Evolutionary conservation across 1,140 invertebrate species (phyloP), one percentile per base, ranked within the genome.

Genomic region (Sesamia nonagrioides): DNA sequence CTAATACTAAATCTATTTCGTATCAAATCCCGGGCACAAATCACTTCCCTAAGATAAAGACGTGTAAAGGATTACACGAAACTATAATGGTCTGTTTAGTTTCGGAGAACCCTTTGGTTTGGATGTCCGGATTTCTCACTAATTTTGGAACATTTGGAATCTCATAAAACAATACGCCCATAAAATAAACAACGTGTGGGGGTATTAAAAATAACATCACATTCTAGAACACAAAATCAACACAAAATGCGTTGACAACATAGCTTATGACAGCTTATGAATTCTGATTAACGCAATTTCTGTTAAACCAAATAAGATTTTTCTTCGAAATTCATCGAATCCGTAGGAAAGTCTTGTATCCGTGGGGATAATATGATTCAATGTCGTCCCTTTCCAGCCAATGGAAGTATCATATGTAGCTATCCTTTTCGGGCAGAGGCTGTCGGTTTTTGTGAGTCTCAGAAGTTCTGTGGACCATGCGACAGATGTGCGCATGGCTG

Each of bases 401-500:
- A 33, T 35, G 42, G 7, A 18, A 78, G 74, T 77, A 75, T 83
- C 45, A 52, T 58, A 81, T 91, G 88, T 79, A 15, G 72, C 68
- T 79, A 58, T 91, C 89, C 86, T 87, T 81, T 75, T 91, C 86
- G 85, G 77, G 66, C 82, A 72, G 81, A 77, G 79, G 87, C 86
- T 86, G 89, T 92, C 91, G 79, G 87, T 92, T 94, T 94, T 94
- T 92, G 90, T 94, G 81, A 89, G 91, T 85, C 89, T 93, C 91
- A 91, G 80, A 92, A 92, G 91, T 92, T 92, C 89, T 74, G 79
- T 90, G 89, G 85, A 92, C 84, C 93, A 91, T 94, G 85, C 87
- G 91, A 93, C 93, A 94, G 91, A 94, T 94, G 93, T 85, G 90
- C 91, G 92, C 92, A 86, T 90, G 91, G 89, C 83, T 91, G 92